A percentile compares a stretch with the other conserved stretches of the same genome.
Conservation (phyloP, 2,888 invertebrate genomes). For the Trissonchulus latispiculum region DNA sequence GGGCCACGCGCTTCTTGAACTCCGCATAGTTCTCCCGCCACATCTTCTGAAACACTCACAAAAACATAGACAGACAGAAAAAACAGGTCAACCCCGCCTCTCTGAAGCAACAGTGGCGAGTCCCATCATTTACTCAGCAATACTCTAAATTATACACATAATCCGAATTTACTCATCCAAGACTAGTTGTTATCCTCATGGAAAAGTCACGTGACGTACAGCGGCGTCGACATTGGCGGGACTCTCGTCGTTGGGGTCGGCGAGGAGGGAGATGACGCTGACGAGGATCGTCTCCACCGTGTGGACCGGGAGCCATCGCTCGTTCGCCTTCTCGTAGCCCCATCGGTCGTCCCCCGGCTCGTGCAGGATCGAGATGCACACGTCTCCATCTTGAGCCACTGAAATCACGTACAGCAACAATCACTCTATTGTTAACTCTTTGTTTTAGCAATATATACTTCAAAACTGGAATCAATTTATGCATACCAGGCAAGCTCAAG, state of each 20-base stretch:
- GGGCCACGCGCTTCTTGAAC: conserved; percentile 93
- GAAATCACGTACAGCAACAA: conserved; percentile 44
- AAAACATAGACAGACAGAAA: conserved; percentile 41
- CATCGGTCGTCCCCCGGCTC: conserved; percentile 88
- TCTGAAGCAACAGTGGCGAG: neutral
- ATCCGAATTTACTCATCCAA: too few relatives aligned
- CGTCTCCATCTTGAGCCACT: conserved; percentile 91
- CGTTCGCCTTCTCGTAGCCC: conserved; percentile 44
- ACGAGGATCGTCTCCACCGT: conserved; percentile 70
- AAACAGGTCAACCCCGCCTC: too few relatives aligned
- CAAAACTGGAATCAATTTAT: too few relatives aligned
- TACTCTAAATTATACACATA: too few relatives aligned
- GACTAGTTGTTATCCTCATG: too few relatives aligned
- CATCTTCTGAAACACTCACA: conserved; percentile 92
- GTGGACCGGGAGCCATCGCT: conserved; percentile 96
- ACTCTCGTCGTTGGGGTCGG: conserved; percentile 97
- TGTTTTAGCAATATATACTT: too few relatives aligned
- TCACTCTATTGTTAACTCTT: too few relatives aligned
- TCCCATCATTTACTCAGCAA: too few relatives aligned
- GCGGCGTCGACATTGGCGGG: conserved; percentile 99
- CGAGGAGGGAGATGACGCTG: conserved; percentile 98
- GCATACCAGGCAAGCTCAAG: too few relatives aligned
- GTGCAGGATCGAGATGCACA: conserved; percentile 97
- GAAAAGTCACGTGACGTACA: conserved; percentile 59
- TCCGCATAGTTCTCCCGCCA: conserved; percentile 93